Conservation (phyloP, 1,140 invertebrate species). For the Micrasema minimum region DNA sequence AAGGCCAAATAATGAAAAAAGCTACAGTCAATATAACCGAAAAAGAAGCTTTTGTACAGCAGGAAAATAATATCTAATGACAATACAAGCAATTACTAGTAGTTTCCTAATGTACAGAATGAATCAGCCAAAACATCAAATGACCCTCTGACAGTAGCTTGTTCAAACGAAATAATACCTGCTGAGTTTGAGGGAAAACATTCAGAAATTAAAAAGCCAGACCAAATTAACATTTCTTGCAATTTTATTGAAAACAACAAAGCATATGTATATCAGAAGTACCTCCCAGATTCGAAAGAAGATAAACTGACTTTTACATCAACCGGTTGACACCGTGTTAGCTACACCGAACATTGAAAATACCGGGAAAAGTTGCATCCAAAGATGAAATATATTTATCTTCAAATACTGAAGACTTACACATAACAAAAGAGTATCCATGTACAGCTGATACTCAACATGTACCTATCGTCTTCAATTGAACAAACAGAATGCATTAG, state of each 20-base stretch:
- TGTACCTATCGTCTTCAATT: slow-evolving; percentile 38
- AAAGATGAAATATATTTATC: slow-evolving; percentile 47
- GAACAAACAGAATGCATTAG: slow-evolving; percentile 61
- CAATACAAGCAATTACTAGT: slow-evolving; percentile 36
- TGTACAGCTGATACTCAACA: slow-evolving; percentile 41
- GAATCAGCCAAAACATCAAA: slow-evolving; percentile 58
- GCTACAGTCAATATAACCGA: slow-evolving; percentile 37
- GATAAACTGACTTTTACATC: slow-evolving; percentile 31
- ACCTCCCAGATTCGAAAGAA: slow-evolving; percentile 47
- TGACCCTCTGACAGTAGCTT: slow-evolving; percentile 56
- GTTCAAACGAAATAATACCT: slow-evolving; percentile 45
- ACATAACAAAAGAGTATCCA: slow-evolving; percentile 13
- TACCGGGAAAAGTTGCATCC: slow-evolving; percentile 42
- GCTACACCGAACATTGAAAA: slow-evolving; percentile 38
- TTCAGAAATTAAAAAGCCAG: slow-evolving; percentile 18
- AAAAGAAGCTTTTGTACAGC: slow-evolving; percentile 43
- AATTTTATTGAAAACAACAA: slow-evolving; percentile 44
- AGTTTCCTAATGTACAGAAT: slow-evolving; percentile 52
- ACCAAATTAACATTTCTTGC: slow-evolving; percentile 20
- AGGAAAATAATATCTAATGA: slow-evolving; percentile 37
- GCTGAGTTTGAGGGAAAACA: slow-evolving; percentile 45
- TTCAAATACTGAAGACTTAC: slow-evolving; percentile 38
- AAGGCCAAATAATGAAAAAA: slow-evolving; percentile 39
- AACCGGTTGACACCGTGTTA: slow-evolving; percentile 24
- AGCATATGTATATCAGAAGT: slow-evolving; percentile 51